Evolutionary conservation across 2,113 vertebrate genomes (phyloP).

Genomic region (Stomatorhinus ivindoensis): DNA sequence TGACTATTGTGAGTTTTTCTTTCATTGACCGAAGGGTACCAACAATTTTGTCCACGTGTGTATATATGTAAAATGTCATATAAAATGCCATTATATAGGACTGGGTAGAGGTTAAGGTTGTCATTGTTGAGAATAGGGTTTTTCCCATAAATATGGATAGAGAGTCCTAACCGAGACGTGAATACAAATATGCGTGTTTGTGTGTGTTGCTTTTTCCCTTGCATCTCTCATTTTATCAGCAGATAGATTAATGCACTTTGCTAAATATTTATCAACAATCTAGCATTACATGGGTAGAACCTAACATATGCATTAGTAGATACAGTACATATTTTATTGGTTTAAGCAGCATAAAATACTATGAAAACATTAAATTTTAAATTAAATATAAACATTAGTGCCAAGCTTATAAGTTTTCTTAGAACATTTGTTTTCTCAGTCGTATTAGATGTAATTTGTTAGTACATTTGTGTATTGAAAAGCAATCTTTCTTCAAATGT

Average conservation of each 20-base stretch:
- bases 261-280: background rate
- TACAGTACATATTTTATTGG: background rate
- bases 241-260: background rate
- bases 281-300: background rate
- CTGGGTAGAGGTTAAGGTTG: background rate
- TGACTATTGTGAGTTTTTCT: too few relatives aligned
- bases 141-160: background rate
- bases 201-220: background rate
- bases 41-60: too few relatives aligned
- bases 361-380: background rate
- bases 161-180: background rate
- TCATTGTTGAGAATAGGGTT: background rate
- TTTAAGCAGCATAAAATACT: background rate
- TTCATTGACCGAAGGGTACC: too few relatives aligned
- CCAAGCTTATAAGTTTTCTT: background rate
- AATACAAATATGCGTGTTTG: background rate
- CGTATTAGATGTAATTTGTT: background rate
- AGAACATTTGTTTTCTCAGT: background rate
- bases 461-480: background rate
- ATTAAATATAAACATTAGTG: background rate
- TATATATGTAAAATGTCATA: background rate
- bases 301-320: background rate
- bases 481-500: background rate
- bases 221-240: background rate
- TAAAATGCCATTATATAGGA: background rate